Evolutionary conservation across 2,797 vertebrate species (phyloP).

Genomic region (Gallinago stenura): DNA sequence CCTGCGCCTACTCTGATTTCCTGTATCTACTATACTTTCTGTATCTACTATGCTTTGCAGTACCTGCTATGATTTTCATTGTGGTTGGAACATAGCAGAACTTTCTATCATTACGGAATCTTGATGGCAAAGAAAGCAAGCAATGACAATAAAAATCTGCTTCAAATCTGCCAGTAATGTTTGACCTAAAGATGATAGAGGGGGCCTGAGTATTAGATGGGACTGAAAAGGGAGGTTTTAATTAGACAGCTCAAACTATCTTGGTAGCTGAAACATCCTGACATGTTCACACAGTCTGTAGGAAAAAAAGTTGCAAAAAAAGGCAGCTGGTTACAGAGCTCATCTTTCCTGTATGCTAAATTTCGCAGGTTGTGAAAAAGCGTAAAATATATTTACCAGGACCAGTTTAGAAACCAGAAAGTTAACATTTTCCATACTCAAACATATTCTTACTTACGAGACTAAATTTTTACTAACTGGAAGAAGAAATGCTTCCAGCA

Average conservation of each 20-base stretch:
- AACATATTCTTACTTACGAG: neutral
- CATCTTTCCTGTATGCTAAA: neutral
- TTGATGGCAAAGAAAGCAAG: neutral
- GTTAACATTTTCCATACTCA: neutral
- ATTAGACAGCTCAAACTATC: neutral
- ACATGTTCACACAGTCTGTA: fast-evolving
- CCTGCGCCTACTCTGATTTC: neutral
- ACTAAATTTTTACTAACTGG: neutral
- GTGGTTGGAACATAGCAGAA: neutral
- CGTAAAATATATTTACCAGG: neutral
- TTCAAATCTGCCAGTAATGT: neutral
- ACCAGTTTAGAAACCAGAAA: neutral
- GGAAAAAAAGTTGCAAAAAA: neutral
- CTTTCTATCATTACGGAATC: neutral
- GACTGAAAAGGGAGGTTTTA: neutral
- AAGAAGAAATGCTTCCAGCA: neutral
- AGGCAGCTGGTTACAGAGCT: neutral
- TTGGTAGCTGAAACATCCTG: neutral
- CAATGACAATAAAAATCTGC: neutral
- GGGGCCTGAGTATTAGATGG: neutral
- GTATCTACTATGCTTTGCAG: neutral
- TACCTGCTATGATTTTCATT: neutral
- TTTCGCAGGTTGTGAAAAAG: neutral
- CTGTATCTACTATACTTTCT: neutral
- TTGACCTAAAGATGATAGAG: neutral